Base-by-base conservation (phyloP, 1,140 invertebrate genomes). In the Oreohelix idahoensis region DNA sequence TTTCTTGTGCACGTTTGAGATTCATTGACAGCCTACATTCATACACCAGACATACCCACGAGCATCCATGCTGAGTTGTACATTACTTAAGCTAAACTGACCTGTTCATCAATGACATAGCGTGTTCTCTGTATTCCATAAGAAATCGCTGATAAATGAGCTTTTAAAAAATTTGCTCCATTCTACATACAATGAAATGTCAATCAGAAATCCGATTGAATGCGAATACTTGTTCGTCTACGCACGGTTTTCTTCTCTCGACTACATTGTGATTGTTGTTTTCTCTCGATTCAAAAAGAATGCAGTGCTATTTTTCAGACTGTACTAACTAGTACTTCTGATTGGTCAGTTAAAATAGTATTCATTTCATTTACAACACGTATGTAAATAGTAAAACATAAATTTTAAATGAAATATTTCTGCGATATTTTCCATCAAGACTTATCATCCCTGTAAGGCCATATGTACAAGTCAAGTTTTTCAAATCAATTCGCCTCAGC, bases 401-500 rank as follows among this genome's bases (percentile, higher is more conserved):
- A 8, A 76, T 49, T 75, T 66, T 76, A 76, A 53, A 51, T 49
- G 45, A 49, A 51, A 53, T 49, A 76, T n/a, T 32, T 45, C 39
- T 51, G n/a, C 38, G 29, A n/a, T 51, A 76, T 76, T 76, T 53
- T 32, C 74, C n/a, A 66, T 23, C 29, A 66, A 58, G 53, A 75
- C 38, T 53, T 45, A 51, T 76, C 42, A 42, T 76, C 74, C 74
- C 38, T 51, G 74, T 76, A 76, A 76, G 74, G 39, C 71, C 71
- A 73, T 76, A 76, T 76, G 38, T 76, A 76, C 74, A 76, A 53
- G 74, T 76, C 74, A 45, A 45, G 15, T 71, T 73, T 73, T 20
- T 35, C 39, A 76, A 76, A 76, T 76, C 45, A 76, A 45, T 76
- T 45, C 74, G 74, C 74, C 74, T 38, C 74, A 76, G 74, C 74